These are phyloP conservation scores for Acleris sparsana DNA, from an alignment of 2,888 invertebrate genomes.

Conservation along the genomic window DNA sequence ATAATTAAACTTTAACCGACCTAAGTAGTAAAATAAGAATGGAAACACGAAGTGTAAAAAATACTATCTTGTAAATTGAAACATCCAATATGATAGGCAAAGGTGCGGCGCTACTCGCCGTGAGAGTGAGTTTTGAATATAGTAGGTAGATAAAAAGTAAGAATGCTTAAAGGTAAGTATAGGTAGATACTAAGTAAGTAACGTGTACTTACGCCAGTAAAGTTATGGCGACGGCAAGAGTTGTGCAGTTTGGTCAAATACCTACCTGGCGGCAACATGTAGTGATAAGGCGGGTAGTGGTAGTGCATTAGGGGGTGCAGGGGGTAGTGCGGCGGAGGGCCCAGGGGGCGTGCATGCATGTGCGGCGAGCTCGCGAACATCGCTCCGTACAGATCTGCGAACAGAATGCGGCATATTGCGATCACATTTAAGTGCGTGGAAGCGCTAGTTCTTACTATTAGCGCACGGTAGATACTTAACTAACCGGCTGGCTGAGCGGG, in stretches of 20 bases:
- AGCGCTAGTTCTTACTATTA: conserved; percentile 77
- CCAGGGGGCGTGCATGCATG: conserved; percentile 76
- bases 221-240: neutral
- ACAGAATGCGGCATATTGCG: conserved; percentile 62
- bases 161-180: too few relatives aligned
- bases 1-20: too few relatives aligned
- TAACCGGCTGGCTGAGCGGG: conserved; percentile 83
- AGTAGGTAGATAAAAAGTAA: too few relatives aligned
- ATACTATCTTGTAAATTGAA: too few relatives aligned
- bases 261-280: conserved; percentile 78
- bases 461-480: conserved; percentile 82
- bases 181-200: too few relatives aligned
- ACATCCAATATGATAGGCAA: too few relatives aligned
- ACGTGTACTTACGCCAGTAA: neutral
- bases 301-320: conserved; percentile 79
- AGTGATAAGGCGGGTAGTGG: conserved; percentile 77
- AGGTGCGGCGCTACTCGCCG: too few relatives aligned
- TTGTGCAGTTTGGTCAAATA: conserved; percentile 41
- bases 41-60: too few relatives aligned
- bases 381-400: conserved; percentile 78
- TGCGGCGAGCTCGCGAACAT: conserved; percentile 73
- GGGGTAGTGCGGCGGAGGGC: conserved; percentile 79
- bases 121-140: too few relatives aligned
- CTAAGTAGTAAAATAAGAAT: too few relatives aligned
- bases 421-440: conserved; percentile 64